A percentile compares a stretch with the other conserved stretches of the same genome.
Evolutionary conservation across 2,113 vertebrate genomes (phyloP).

Genomic region (Protobothrops mucrosquamatus): DNA sequence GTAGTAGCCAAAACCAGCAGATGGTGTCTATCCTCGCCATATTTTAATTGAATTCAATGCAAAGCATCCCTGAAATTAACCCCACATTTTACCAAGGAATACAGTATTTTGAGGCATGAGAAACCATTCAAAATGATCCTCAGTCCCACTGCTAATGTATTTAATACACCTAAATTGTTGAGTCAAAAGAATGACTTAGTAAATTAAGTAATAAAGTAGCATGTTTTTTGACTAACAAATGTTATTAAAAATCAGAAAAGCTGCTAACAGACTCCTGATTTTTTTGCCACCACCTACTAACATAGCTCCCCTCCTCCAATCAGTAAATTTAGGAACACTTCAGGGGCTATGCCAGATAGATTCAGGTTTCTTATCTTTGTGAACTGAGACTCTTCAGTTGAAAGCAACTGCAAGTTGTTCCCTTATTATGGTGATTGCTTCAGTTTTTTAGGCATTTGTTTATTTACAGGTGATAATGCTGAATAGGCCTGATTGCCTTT

Average conservation of each 20-base stretch:
- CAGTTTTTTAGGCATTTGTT: slow-evolving; percentile 8
- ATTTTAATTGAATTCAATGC: slow-evolving; percentile 13
- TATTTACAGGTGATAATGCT: slow-evolving; percentile 51
- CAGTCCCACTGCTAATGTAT: slow-evolving; percentile 39
- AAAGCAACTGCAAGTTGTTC: slow-evolving; percentile 39
- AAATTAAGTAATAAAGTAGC: neutral
- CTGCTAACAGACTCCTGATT: too few relatives aligned
- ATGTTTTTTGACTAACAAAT: too few relatives aligned
- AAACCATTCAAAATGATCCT: slow-evolving; percentile 41
- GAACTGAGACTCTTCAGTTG: slow-evolving; percentile 21
- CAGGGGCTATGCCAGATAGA: slow-evolving; percentile 24
- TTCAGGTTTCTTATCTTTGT: slow-evolving; percentile 23
- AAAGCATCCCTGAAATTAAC: slow-evolving; percentile 24
- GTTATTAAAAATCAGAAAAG: too few relatives aligned
- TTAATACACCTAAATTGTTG: slow-evolving; percentile 23
- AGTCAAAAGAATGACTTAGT: neutral
- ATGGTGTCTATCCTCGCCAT: neutral
- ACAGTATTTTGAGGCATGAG: neutral
- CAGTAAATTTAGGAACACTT: slow-evolving; percentile 44
- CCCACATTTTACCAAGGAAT: neutral
- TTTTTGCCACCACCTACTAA: too few relatives aligned
- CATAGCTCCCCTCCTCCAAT: neutral
- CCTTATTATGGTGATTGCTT: slow-evolving; percentile 31
- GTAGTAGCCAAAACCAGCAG: neutral
- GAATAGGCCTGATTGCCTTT: slow-evolving; percentile 33